Conservation (phyloP, 2,113 vertebrate species). For the Mola mola region DNA sequence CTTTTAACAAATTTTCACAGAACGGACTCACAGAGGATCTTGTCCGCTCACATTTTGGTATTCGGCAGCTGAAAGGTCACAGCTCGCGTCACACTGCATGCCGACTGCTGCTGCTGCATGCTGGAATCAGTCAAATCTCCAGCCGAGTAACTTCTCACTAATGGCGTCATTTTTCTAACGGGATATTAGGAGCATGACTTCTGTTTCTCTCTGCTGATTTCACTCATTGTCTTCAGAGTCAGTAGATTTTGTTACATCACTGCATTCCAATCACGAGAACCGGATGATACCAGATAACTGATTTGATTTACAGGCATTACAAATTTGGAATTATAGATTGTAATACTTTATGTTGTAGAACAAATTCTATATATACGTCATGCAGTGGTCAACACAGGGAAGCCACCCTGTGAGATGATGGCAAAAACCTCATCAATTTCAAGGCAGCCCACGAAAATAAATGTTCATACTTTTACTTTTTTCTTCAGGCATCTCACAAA, state of each 20-base stretch:
- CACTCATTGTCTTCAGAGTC: neutral
- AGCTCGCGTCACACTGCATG: slow-evolving; percentile 10
- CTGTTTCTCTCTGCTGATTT: slow-evolving; percentile 11
- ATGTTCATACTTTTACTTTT: no score
- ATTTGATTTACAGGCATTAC: no score
- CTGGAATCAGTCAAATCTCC: neutral
- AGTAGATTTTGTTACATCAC: neutral
- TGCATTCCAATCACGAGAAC: no score
- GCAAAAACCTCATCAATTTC: no score
- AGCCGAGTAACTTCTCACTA: slow-evolving; percentile 37
- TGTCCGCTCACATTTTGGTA: neutral
- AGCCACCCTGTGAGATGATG: neutral
- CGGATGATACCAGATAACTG: no score
- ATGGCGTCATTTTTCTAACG: slow-evolving; percentile 19
- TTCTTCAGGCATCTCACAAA: slow-evolving; percentile 78
- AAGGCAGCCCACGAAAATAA: neutral
- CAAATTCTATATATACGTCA: neutral
- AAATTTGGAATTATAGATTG: no score
- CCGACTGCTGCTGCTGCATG: slow-evolving; percentile 59
- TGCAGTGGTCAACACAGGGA: neutral
- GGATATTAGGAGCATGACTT: slow-evolving; percentile 33
- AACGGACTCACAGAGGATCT: neutral
- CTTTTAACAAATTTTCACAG: neutral
- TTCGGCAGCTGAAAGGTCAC: neutral
- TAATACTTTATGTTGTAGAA: neutral